These are phyloP conservation scores for Notospermus geniculatus DNA, from an alignment of 1,140 invertebrate genomes.

Conservation along the genomic window DNA sequence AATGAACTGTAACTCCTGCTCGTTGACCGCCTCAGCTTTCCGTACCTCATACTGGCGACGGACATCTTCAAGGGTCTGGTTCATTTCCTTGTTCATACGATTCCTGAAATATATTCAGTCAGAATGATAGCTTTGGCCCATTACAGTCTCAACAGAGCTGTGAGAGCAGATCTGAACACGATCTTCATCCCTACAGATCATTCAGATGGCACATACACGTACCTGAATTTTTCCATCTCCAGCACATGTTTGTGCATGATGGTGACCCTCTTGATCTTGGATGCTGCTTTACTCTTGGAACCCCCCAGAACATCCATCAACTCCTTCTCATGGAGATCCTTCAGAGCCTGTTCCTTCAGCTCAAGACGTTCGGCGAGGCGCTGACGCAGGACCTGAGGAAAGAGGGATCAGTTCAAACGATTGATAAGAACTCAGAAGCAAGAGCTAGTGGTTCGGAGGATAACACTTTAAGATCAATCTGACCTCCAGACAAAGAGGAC, in stretches of 20 bases:
- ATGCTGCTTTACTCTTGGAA: conserved; percentile 33
- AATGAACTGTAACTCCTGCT: conserved; percentile 42
- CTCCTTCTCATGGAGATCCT: conserved; percentile 37
- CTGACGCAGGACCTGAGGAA: conserved; percentile 29
- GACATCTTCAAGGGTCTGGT: conserved; percentile 40
- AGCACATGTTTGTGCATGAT: conserved; percentile 45
- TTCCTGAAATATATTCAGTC: conserved; percentile 37
- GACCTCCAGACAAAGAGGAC: too few species aligned
- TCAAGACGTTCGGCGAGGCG: conserved; percentile 33
- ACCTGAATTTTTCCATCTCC: conserved; percentile 50
- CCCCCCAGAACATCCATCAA: conserved; percentile 26
- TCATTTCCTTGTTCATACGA: conserved; percentile 40
- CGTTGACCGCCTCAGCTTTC: conserved; percentile 15
- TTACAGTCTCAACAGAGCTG: too few species aligned
- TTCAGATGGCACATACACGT: too few species aligned
- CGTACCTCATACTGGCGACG: conserved; percentile 33
- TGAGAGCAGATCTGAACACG: too few species aligned
- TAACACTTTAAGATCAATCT: too few species aligned
- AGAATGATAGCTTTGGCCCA: too few species aligned
- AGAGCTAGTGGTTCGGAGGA: too few species aligned
- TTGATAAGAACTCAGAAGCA: too few species aligned
- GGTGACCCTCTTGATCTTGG: conserved; percentile 38
- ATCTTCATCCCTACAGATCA: too few species aligned
- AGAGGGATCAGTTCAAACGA: too few species aligned
- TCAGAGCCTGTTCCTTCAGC: conserved; percentile 39